Base-by-base conservation (phyloP, 2,113 vertebrate species). In the Hiodon alosoides region DNA sequence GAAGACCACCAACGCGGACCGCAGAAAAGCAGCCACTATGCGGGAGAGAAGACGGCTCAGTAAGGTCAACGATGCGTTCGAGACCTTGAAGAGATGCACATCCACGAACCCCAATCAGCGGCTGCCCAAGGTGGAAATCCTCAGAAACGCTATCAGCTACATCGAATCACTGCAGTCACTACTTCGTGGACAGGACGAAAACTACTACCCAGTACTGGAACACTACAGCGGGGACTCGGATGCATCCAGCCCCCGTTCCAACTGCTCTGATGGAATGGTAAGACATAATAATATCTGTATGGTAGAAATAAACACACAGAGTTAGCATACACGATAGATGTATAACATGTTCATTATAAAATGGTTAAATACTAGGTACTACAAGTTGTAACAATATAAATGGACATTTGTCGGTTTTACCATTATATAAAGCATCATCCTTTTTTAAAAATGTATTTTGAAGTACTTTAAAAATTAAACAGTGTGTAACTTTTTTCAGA, bases 251-350 rank as follows among this genome's bases (percentile, higher is more conserved):
- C 97, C 96, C 3, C 92, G 93, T 8, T 98, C 97, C 88, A 98
- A 93, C 90, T 98, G 95, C 87, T 98, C 97, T 0, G 97, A 98
- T 2, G 96, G 96, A 91, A 98, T 97, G 96, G 97, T 98, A 86
- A 96, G 95, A 78, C 11, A 52, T 7, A 16, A 59, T 75, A 13
- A 60, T 4, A 7, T 66, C 64, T 10, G 16, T 6, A 46, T 7
- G 46, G 6, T 11, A 7, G 6, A 57, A 57, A 57, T 11, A 57
- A 7, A 7, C 6, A 57, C 11, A 6, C 55, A 59, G 9, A 59
- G 0, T 59, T 3, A 4, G 9, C 9, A 14, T 4, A 7, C 9
- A 59, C 14, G 6, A 59, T 59, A 9, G 14, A 59, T 59, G 7
- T 59, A 9, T 11, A 59, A 59, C 14, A 4, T 59, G 58, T 9